Evolutionary conservation across 2,797 vertebrate genomes (phyloP).

Genomic region (Scomberomorus guttatus): DNA sequence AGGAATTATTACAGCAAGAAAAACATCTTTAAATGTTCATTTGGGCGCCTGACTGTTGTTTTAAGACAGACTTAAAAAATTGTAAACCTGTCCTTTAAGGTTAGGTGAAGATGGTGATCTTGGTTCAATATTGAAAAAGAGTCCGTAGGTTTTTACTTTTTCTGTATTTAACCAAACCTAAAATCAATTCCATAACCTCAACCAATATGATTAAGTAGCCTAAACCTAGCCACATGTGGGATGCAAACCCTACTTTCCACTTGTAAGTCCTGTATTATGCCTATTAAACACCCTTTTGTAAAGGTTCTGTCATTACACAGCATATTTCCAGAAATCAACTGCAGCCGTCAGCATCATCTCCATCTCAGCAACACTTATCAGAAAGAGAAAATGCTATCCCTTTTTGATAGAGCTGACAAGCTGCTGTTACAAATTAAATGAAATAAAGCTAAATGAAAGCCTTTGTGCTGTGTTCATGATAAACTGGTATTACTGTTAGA

Average conservation of each 20-base stretch:
- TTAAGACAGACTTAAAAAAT: no score
- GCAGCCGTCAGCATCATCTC: neutral
- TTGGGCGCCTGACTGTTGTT: no score
- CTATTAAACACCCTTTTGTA: neutral
- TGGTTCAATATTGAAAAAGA: no score
- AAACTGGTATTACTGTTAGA: constrained; percentile 29
- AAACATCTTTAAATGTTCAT: no score
- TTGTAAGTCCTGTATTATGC: neutral
- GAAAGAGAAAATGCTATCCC: neutral
- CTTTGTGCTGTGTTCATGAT: constrained; percentile 1
- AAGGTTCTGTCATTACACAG: no score
- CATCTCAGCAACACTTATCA: neutral
- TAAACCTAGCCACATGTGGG: neutral
- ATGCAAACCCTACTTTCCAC: neutral
- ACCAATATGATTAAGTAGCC: no score
- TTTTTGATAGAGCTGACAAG: constrained; percentile 10
- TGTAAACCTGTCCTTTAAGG: no score
- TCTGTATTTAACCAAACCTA: no score
- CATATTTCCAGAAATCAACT: neutral
- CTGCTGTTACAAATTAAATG: constrained; percentile 18
- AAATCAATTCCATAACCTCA: no score
- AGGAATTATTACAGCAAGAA: no score
- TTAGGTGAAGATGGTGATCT: no score
- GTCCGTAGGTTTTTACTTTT: no score
- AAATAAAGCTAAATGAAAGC: constrained; percentile 27